Base-by-base conservation (phyloP, 2,797 vertebrate genomes). In the Myiotriccus ornatus region DNA sequence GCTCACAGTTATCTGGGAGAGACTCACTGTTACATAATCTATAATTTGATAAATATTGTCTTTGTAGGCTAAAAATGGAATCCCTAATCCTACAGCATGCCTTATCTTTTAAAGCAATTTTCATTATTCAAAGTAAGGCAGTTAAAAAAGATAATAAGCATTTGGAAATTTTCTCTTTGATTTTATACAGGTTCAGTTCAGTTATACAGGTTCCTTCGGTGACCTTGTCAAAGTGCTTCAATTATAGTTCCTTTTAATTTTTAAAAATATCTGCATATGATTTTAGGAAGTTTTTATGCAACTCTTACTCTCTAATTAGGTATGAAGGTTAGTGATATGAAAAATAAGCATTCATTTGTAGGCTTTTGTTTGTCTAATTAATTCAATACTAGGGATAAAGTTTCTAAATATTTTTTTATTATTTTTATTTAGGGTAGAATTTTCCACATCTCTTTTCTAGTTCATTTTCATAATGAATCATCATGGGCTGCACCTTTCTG, bases 301-400 rank as follows among this genome's bases (percentile, higher is more conserved):
- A 15, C 18, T 39, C 13, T 47, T 44, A 10, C 18, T 50, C 15
- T 3, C 18, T 62, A 56, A 30, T 49, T 62, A 4, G 15, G 49
- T 32, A 2, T 21, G 28, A 60, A 27, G 0, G 0, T 39, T 49
- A n/a, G 35, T 62, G 8, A 17, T 41, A 20, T 14, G 19, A 50
- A 22, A 35, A 62, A 8, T 37, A 62, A 50, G 19, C 35, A 27
- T 62, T 62, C 6, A 44, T 32, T 56, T 92, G 21, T 63, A 43
- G 24, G 14, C 10, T 53, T 20, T 62, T 84, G 18, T 77, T 73
- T 79, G 10, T 32, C 56, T 78, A 64, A 52, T 59, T 44, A 70
- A 46, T 47, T 15, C 39, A 62, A 34, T 4, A 5, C 6, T 69
- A 53, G 7, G 46, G 22, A 69, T 35, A 44, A 21, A 14, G 17